phyloP scores from a whole-genome alignment of 2,888 invertebrate genomes.

The Tanypteryx hageni region DNA sequence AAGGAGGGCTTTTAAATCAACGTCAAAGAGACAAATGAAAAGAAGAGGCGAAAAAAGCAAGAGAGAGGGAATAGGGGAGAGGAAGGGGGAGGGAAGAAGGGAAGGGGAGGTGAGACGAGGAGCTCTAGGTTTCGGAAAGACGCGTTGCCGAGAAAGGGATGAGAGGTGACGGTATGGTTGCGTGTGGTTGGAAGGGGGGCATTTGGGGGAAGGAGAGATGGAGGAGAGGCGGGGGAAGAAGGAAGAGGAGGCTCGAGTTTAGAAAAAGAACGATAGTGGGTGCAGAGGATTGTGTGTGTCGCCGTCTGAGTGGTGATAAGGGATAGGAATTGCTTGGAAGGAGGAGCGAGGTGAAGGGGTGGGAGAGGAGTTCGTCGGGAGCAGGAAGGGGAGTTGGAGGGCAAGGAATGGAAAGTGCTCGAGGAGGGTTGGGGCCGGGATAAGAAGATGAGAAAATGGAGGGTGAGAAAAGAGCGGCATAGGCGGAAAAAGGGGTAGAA shows the following conservation, averaged over 20 bases:
- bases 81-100: not conserved
- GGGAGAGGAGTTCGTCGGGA: not conserved
- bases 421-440: not conserved
- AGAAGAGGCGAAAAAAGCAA: slow-evolving; percentile 61
- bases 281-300: slow-evolving; percentile 6
- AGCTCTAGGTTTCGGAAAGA: not conserved
- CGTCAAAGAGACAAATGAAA: slow-evolving; percentile 62
- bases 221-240: too few relatives aligned
- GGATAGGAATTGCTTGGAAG: not conserved
- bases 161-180: not conserved
- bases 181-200: not conserved
- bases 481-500: not conserved
- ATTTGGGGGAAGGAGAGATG: not conserved
- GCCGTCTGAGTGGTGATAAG: slow-evolving; percentile 3
- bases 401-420: not conserved
- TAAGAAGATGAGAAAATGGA: not conserved
- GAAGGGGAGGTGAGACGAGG: not conserved
- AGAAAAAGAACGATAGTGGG: not conserved
- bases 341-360: not conserved
- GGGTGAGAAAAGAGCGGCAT: not conserved
- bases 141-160: not conserved
- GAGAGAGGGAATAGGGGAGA: not conserved
- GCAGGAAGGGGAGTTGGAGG: not conserved
- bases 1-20: slow-evolving; percentile 64
- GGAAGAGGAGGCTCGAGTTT: not conserved